Percentiles rank a stretch among this genome's conserved stretches.
Evolutionary conservation across 2,113 vertebrate genomes (phyloP).

Genomic region (Oryzias melastigma): DNA sequence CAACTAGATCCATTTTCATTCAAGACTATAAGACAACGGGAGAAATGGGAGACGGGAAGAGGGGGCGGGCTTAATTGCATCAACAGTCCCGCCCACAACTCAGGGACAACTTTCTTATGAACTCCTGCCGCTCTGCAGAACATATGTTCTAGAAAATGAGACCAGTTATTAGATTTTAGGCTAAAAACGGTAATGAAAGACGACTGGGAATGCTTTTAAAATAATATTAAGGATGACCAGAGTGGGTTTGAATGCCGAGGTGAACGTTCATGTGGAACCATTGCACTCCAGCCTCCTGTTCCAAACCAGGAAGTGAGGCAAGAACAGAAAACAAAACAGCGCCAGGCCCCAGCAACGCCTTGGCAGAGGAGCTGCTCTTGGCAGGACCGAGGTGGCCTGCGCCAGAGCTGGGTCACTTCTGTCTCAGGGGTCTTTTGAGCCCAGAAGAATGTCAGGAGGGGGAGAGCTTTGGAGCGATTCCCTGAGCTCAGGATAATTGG

Average conservation of each 20-base stretch:
- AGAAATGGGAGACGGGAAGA: too few species aligned
- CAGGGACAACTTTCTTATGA: too few species aligned
- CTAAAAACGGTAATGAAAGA: too few species aligned
- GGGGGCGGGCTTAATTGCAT: too few species aligned
- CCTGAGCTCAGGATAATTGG: constrained; percentile 71
- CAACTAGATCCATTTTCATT: too few species aligned
- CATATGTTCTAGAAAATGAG: too few species aligned
- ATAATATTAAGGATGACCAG: too few species aligned
- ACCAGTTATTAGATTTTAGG: too few species aligned
- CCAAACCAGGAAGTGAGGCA: constrained; percentile 76
- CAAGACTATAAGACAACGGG: too few species aligned
- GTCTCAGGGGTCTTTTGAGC: constrained; percentile 70
- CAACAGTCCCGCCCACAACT: too few species aligned
- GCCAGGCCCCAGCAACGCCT: constrained; percentile 66
- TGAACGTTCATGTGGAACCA: not conserved
- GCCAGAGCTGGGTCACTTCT: constrained; percentile 76
- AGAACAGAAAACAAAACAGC: constrained; percentile 64
- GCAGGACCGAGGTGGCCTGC: constrained; percentile 68
- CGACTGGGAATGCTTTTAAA: too few species aligned
- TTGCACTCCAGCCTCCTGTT: constrained; percentile 22
- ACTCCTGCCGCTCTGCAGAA: too few species aligned
- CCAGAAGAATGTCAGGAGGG: constrained; percentile 72
- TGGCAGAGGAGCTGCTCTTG: constrained; percentile 70
- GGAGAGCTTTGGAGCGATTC: constrained; percentile 68
- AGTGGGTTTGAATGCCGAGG: not conserved